A percentile compares a stretch with the other conserved stretches of the same genome.
Conservation (phyloP, 2,113 vertebrate genomes). For the Leptobrachium ailaonicum region DNA sequence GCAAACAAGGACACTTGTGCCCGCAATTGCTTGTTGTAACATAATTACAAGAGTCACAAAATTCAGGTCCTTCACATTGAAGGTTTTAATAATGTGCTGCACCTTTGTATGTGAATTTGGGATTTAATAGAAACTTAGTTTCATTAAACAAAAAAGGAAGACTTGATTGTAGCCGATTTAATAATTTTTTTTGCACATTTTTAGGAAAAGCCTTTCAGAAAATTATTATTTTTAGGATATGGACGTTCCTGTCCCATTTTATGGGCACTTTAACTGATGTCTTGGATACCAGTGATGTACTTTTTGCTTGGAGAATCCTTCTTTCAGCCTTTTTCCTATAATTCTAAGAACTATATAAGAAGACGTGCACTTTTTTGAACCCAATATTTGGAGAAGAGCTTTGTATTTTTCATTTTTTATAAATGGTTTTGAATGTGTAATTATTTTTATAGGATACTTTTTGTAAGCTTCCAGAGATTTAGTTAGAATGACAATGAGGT, state of each 20-base stretch:
- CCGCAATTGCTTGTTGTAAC: constrained; percentile 35
- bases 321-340: neutral
- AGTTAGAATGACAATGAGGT: constrained; percentile 39
- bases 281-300: neutral
- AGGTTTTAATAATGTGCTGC: constrained; percentile 53
- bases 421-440: constrained; percentile 30
- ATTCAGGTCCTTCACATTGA: constrained; percentile 70
- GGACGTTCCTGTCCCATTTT: neutral
- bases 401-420: constrained; percentile 48
- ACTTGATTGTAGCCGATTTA: constrained; percentile 29
- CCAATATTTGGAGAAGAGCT: constrained; percentile 51
- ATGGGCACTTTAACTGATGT: neutral
- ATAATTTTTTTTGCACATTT: constrained; percentile 54
- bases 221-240: constrained; percentile 11
- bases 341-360: neutral
- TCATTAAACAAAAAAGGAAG: constrained; percentile 48
- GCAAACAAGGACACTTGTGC: constrained; percentile 1
- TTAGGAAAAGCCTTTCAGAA: constrained; percentile 37
- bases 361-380: constrained; percentile 32
- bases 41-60: constrained; percentile 39
- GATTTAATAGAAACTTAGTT: constrained; percentile 54
- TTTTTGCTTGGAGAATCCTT: constrained; percentile 13
- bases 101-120: constrained; percentile 49
- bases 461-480: constrained; percentile 16
- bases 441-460: constrained; percentile 17